Percentiles rank a stretch among this genome's conserved stretches.
Evolutionary conservation across 35 echinoderm and acorn worm species (phyloP).

Genomic region (Heliocidaris tuberculata): DNA sequence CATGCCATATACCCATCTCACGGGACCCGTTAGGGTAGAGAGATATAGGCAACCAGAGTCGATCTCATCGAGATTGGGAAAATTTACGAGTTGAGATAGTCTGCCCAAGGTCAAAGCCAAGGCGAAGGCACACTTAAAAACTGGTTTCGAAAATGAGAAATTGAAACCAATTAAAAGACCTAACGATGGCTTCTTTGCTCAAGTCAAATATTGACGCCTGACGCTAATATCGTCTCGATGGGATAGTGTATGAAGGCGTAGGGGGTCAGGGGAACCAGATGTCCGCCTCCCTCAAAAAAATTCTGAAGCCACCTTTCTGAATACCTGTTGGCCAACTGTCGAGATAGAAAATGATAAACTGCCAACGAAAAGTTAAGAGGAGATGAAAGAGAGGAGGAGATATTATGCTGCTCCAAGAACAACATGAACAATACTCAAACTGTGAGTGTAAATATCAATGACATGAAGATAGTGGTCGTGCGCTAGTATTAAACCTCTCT

Average conservation of each 20-base stretch:
- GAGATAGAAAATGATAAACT: no score
- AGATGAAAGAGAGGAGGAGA: no score
- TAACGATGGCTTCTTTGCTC: constrained; percentile 14
- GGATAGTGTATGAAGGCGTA: neutral
- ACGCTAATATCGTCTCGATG: constrained; percentile 5
- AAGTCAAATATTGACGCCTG: constrained; percentile 10
- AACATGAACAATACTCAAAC: no score
- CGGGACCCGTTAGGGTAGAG: neutral
- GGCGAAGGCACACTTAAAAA: constrained; percentile 9
- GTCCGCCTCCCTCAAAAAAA: neutral
- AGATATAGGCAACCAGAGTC: neutral
- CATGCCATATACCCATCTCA: neutral
- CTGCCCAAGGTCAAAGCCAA: neutral
- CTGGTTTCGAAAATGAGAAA: constrained; percentile 2
- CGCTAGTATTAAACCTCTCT: no score
- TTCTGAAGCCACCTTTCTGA: neutral
- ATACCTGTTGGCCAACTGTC: neutral
- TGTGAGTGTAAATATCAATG: no score
- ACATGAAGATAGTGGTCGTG: no score
- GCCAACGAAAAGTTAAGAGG: no score
- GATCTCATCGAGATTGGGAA: neutral
- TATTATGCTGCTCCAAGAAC: no score
- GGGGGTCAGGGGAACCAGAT: neutral
- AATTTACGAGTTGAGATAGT: neutral
- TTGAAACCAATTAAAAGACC: constrained; percentile 30